A percentile compares a stretch with the other conserved stretches of the same genome.
phyloP scores from a whole-genome alignment of 2,113 vertebrate genomes.

The Jaculus jaculus region DNA sequence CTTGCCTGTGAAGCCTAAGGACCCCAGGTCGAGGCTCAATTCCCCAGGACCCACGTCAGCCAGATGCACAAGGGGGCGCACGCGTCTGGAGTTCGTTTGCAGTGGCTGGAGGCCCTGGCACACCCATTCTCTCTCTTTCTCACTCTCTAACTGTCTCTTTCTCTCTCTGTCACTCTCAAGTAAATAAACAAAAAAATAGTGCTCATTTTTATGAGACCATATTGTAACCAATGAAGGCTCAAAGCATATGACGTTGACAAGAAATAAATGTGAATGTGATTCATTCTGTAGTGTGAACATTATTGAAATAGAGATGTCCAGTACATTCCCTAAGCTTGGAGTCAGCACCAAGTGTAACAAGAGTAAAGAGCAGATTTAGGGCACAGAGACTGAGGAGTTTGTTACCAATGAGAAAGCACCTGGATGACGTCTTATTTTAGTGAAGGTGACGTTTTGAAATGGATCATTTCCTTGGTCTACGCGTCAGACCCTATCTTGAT shows the following conservation, averaged over 20 bases:
- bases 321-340: conserved; percentile 2
- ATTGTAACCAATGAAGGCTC: background rate
- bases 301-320: conserved; percentile 62
- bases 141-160: too few relatives aligned
- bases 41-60: too few relatives aligned
- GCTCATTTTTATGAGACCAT: background rate
- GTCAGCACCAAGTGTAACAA: background rate
- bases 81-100: too few relatives aligned
- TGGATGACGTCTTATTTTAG: background rate
- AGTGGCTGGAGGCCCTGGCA: too few relatives aligned
- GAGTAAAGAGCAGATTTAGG: background rate
- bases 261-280: conserved; percentile 46
- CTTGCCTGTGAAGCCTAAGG: too few relatives aligned
- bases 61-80: too few relatives aligned
- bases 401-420: background rate
- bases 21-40: too few relatives aligned
- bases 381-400: background rate
- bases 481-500: conserved; percentile 21
- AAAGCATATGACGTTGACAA: background rate
- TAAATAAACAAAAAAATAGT: background rate
- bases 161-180: too few relatives aligned
- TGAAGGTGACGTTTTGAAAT: conserved; percentile 34
- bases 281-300: conserved; percentile 35
- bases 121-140: too few relatives aligned
- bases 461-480: conserved; percentile 8